A percentile compares a stretch with the other conserved stretches of the same genome.
Evolutionary conservation across 2,113 vertebrate genomes (phyloP).

Genomic region (Tiliqua scincoides): DNA sequence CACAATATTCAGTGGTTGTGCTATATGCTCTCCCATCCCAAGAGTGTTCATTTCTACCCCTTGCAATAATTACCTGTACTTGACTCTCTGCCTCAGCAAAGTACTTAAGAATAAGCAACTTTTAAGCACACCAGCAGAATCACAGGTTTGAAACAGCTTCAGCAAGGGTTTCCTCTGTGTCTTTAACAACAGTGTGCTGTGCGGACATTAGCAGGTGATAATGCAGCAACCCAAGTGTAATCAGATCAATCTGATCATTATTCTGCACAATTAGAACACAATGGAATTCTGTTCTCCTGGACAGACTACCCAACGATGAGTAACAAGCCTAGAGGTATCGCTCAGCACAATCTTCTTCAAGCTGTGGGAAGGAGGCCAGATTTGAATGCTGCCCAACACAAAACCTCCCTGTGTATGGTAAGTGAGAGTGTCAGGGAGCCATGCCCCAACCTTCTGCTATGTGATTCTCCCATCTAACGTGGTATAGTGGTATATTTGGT

Average conservation of each 20-base stretch:
- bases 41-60: background rate
- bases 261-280: background rate
- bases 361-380: background rate
- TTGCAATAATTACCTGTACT: background rate
- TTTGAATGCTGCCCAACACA: background rate
- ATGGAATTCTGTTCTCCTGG: background rate
- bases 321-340: background rate
- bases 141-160: background rate
- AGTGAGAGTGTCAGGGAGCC: background rate
- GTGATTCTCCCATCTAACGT: background rate
- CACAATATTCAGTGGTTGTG: conserved; percentile 35
- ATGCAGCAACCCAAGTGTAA: background rate
- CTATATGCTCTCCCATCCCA: conserved; percentile 35
- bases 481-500: background rate
- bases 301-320: background rate
- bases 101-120: background rate
- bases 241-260: background rate
- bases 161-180: no score
- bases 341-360: background rate
- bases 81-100: background rate
- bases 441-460: background rate
- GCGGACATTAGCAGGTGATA: background rate
- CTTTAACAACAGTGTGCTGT: background rate
- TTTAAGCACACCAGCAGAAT: background rate
- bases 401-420: background rate